Base-by-base conservation (phyloP, 2,113 vertebrate species). In the Bos indicus region DNA sequence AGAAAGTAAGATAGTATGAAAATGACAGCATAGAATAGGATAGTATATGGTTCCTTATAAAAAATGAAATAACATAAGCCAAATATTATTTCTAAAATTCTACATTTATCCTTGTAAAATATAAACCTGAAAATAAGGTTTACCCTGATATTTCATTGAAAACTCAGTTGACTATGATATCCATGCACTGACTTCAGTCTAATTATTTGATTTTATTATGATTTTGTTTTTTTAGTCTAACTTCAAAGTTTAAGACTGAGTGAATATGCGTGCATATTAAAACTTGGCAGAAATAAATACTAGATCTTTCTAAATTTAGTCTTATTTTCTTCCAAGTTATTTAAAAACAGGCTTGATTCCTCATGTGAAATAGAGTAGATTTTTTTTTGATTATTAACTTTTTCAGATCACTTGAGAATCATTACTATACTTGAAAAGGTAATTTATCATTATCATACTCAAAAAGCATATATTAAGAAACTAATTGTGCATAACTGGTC, bases 361-460 rank as follows among this genome's bases (percentile, higher is more conserved):
- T 59, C 46, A 77, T 77, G 21, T 91, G 52, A 93, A 89, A 74
- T 83, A 19, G 17, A 85, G 7, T n/a, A 15, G 6, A 77, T 88
- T 48, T 57, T 83, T 88, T 96, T 78, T 84, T 94, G 13, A 48
- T 82, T 96, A 81, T 13, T 43, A 81, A 83, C n/a, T 84, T 93
- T 93, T 83, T 94, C 40, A 94, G 71, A 40, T 93, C 17, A 84
- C 85, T 94, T 93, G 67, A 94, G 48, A 91, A 82, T 48, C 10
- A 1, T 86, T 88, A 96, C 7, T 59, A 21, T 74, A 85, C 4
- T 90, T 81, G 36, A 48, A 83, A 94, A 92, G 46, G 6, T 81
- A 97, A 91, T 95, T 97, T 97, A 77, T 97, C 67, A 84, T 86
- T 85, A 84, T 96, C 17, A 85, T 40, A 54, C 33, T 93, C 28